Conservation (phyloP, 2,888 invertebrate genomes). For the Thumatha senex region DNA sequence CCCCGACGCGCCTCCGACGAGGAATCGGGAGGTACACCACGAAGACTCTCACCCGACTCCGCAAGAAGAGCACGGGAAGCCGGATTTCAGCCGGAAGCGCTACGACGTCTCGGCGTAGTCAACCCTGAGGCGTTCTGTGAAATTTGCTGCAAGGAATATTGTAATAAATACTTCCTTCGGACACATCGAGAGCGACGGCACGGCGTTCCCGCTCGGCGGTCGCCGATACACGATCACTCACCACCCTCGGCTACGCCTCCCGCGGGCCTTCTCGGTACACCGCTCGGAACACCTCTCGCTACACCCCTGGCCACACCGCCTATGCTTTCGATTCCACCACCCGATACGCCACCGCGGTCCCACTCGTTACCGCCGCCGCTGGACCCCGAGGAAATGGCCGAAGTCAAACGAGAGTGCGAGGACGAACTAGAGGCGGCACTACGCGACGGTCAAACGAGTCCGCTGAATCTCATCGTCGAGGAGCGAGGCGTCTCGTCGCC, state of each 20-base stretch:
- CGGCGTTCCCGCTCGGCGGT: slow-evolving; percentile 85
- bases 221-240: slow-evolving; percentile 76
- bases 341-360: slow-evolving; percentile 84
- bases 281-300: slow-evolving; percentile 75
- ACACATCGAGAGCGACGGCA: slow-evolving; percentile 97
- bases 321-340: slow-evolving; percentile 88
- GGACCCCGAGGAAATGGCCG: slow-evolving; percentile 63
- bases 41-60: slow-evolving; percentile 83
- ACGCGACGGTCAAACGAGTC: slow-evolving; percentile 87
- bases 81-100: slow-evolving; percentile 88
- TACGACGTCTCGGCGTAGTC: slow-evolving; percentile 90
- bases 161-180: slow-evolving; percentile 95
- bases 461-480: slow-evolving; percentile 89
- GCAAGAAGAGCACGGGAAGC: slow-evolving; percentile 87
- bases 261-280: slow-evolving; percentile 27
- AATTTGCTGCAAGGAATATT: slow-evolving; percentile 96
- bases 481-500: slow-evolving; percentile 84
- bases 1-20: slow-evolving; percentile 72
- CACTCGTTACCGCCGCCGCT: slow-evolving; percentile 62
- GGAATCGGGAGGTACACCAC: slow-evolving; percentile 79
- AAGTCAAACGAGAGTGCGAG: slow-evolving; percentile 81
- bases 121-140: slow-evolving; percentile 97
- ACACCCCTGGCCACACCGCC: slow-evolving; percentile 85
- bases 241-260: slow-evolving; percentile 70
- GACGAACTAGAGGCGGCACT: slow-evolving; percentile 72